Base-by-base conservation (phyloP, 2,797 vertebrate species). In the Pachyuromys duprasi region DNA sequence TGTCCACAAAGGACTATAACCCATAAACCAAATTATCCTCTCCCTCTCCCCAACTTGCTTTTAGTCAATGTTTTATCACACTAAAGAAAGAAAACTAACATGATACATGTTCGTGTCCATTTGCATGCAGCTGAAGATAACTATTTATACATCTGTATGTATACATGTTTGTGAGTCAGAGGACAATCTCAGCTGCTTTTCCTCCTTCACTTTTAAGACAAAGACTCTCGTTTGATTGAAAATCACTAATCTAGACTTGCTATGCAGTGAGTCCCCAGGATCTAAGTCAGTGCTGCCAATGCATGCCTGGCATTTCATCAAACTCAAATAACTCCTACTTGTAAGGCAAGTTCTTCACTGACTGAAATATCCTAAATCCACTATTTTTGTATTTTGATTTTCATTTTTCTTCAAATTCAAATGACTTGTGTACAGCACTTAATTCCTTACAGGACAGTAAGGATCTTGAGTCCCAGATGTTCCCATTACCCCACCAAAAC, bases 121-220 rank as follows among this genome's bases (percentile, higher is more conserved):
- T n/a, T 24, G 5, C 70, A 20, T 55, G 67, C 13, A n/a, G 13
- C 1, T 26, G 45, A 55, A 70, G 24, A 39, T 3, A 3, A 3
- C 11, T 8, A 55, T 39, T 3, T n/a, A n/a, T n/a, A n/a, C 1
- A 72, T 39, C n/a, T 20, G 15, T 39, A 31, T 0, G 0, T 57
- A 4, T 14, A 31, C 14, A n/a, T 5, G 28, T 2, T 9, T 39
- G 24, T 18, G 4, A 2, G 2, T 39, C 49, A 57, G 67, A 72
- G 26, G 14, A 72, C n/a, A 36, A 86, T 2, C n/a, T 49, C 24
- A 28, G 24, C 33, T 28, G 8, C 28, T 39, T 7, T 14, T 28
- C 67, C 45, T 72, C 84, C 8, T 36, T 86, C 72, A 28, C 33
- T 55, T 69, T 55, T 36, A 70, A 70, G 8, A 65, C 36, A 65